Evolutionary conservation across 2,888 invertebrate species (phyloP).

Genomic region (Megaustenia siamemsis): DNA sequence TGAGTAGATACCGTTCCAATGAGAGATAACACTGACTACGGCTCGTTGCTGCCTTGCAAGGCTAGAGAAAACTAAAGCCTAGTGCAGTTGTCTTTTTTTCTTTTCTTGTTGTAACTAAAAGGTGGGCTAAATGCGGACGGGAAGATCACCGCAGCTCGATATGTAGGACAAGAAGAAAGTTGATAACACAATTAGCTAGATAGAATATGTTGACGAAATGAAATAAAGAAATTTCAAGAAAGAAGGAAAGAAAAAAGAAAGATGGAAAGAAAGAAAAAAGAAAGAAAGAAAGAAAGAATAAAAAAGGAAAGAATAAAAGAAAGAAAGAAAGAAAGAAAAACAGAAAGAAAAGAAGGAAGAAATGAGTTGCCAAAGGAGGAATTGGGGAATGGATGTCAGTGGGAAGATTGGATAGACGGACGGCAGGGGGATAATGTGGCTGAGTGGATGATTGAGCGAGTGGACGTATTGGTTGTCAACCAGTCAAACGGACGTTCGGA

Average conservation of each 20-base stretch:
- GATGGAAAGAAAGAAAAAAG: background rate
- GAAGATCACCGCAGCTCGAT: background rate
- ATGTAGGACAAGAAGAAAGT: background rate
- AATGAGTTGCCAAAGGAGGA: too few relatives aligned
- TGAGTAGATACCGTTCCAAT: too few relatives aligned
- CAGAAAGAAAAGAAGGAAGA: too few relatives aligned
- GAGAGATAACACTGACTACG: too few relatives aligned
- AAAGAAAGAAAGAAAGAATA: background rate
- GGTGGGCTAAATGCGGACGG: background rate
- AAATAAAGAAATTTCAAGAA: background rate
- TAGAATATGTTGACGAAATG: background rate
- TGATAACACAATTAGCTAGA: background rate
- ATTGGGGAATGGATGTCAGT: conserved; percentile 16
- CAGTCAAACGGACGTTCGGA: background rate
- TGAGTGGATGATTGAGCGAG: background rate
- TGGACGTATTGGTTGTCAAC: background rate
- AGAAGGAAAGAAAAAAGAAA: background rate
- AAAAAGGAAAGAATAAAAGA: background rate
- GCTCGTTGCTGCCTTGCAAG: too few relatives aligned
- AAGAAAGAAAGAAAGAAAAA: too few relatives aligned
- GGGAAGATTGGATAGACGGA: too few relatives aligned
- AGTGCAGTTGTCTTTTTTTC: too few relatives aligned
- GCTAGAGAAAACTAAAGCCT: too few relatives aligned
- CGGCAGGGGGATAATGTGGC: background rate
- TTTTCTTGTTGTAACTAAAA: too few relatives aligned